Conservation (phyloP, 2,888 invertebrate genomes). For the Cephonodes hylas region DNA sequence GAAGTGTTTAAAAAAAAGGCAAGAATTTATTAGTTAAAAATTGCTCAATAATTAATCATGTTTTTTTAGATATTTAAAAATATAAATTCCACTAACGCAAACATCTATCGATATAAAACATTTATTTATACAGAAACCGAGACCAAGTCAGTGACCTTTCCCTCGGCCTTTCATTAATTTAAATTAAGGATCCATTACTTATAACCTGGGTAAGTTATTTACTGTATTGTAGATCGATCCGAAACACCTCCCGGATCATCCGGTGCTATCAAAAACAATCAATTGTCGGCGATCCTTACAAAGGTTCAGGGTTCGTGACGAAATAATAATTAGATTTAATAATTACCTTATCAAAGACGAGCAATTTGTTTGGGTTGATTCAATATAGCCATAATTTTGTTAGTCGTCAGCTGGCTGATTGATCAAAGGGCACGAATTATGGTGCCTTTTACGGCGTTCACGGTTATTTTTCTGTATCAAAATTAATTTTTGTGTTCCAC, state of each 20-base stretch:
- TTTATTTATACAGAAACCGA: too few species aligned
- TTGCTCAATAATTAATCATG: too few species aligned
- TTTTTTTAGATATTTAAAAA: too few species aligned
- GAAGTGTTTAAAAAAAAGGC: too few species aligned
- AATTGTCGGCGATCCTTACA: conserved; percentile 26
- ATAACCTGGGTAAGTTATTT: background rate
- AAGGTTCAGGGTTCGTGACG: conserved; percentile 59
- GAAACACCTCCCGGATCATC: background rate
- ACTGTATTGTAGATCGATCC: background rate
- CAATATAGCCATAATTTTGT: conserved; percentile 61
- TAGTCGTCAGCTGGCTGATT: conserved; percentile 57
- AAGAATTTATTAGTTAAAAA: too few species aligned
- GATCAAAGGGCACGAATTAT: conserved; percentile 46
- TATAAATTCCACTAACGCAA: too few species aligned
- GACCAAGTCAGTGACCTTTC: background rate
- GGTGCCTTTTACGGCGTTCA: conserved; percentile 32
- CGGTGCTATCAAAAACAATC: conserved; percentile 6
- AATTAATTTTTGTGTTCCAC: conserved; percentile 2
- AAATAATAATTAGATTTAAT: conserved; percentile 72
- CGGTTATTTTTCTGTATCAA: conserved; percentile 48
- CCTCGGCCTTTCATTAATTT: background rate
- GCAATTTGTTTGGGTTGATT: conserved; percentile 62
- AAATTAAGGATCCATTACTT: background rate
- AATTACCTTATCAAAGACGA: conserved; percentile 66
- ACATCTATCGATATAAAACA: too few species aligned